Base-by-base conservation (phyloP, 2,113 vertebrate species). In the Pholis gunnellus region DNA sequence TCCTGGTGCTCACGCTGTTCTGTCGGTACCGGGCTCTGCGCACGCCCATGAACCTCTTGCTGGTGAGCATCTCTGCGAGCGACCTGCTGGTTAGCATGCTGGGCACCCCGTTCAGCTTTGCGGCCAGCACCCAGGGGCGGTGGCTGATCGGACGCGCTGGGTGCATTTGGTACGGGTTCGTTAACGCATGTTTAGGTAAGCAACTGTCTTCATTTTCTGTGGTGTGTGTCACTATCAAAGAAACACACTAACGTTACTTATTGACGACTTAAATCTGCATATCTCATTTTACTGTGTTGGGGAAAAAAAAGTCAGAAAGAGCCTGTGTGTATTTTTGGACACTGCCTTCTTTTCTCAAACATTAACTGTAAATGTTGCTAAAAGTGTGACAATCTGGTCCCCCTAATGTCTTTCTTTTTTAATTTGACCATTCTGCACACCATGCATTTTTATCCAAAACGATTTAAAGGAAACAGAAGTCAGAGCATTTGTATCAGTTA, bases 131-230 rank as follows among this genome's bases (percentile, higher is more conserved):
- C 10, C 94, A 92, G 75, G 95, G 95, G 36, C 94, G 87, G 5
- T 96, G 96, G 96, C 93, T 96, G 75, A 94, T 96, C 82, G 96
- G 96, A 20, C 87, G 90, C 20, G 38, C 79, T 0, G 96, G 95
- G 11, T 96, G 96, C 86, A 90, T 96, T 27, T 96, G 96, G 96
- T 96, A 97, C 72, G 96, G 96, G 22, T 96, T 97, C 89, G 63
- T 95, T 44, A 96, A 96, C 88, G 81, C 96, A 2, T 95, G 88
- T 84, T 87, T 96, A 78, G 95, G 96, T 96, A 83, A 96, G 96
- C 75, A 25, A 52, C 11, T 36, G 22, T 57, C 67, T 69, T 11
- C 2, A 3, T 38, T 59, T 34, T 25, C 15, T 74, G 42, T 52
- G 15, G 6, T 48, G 57, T 2, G 27, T 29, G 52, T 42, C 52